Percentiles rank a stretch among this genome's conserved stretches.
These are phyloP conservation scores for Austrolebias charrua DNA, from an alignment of 2,797 vertebrate species.

Conservation along the genomic window DNA sequence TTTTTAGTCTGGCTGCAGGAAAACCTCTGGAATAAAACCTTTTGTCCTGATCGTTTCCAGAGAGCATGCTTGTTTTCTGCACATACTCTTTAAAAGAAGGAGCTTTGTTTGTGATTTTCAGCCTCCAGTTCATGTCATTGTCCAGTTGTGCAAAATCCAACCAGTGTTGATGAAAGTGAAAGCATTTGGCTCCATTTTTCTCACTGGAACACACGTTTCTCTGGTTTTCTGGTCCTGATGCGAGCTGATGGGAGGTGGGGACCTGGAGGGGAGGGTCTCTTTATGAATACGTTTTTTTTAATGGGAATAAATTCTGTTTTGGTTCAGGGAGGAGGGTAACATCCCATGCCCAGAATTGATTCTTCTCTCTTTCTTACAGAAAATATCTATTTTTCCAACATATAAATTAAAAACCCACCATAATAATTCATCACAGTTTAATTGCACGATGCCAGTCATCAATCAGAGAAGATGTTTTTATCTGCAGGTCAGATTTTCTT, in stretches of 20 bases:
- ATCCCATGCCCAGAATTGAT: neutral
- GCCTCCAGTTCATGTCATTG: too few relatives aligned
- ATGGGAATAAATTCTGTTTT: conserved; percentile 18
- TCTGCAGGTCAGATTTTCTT: conserved; percentile 34
- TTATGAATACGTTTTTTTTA: conserved; percentile 34
- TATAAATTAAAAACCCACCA: conserved; percentile 2
- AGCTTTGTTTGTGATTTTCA: conserved; percentile 9
- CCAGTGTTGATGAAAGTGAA: too few relatives aligned
- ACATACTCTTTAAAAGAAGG: conserved; percentile 19
- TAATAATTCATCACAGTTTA: conserved; percentile 44
- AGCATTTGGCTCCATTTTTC: too few relatives aligned
- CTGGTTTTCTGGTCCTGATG: conserved; percentile 34
- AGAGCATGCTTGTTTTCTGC: conserved; percentile 17
- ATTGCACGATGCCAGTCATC: conserved; percentile 39
- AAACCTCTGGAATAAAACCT: conserved; percentile 45
- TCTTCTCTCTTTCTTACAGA: too few relatives aligned
- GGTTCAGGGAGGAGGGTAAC: conserved; percentile 22
- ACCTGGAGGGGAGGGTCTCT: conserved; percentile 13
- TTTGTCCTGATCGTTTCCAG: conserved; percentile 31
- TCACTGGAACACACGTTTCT: neutral
- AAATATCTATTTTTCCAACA: too few relatives aligned
- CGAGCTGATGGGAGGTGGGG: conserved; percentile 1
- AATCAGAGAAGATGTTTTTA: conserved; percentile 38
- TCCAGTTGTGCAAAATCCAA: too few relatives aligned
- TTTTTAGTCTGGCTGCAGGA: conserved; percentile 28